Base-by-base conservation (phyloP, 2,888 invertebrate genomes). In the Dynastes hyllus region DNA sequence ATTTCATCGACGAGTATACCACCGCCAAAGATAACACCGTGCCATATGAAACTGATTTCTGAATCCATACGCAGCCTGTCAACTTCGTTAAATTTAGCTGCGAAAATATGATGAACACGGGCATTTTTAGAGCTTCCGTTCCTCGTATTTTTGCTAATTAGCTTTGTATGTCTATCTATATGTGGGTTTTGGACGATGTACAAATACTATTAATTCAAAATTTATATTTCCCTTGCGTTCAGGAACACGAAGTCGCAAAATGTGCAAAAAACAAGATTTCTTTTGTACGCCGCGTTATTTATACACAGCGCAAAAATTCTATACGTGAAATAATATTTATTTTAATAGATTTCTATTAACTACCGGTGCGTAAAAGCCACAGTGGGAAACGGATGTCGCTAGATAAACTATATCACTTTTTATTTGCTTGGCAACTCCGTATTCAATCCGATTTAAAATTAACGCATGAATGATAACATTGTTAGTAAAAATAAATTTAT, bases 151-250 rank as follows among this genome's bases (percentile, higher is more conserved):
- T 58, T 8, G 55, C 22, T 58, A 58, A 58, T 58, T 58, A 58
- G 55, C 55, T 58, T 22, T 22, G 22, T 58, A 45, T 8, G 45
- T 45, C 45, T 45, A 11, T 8, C 8, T 8, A 0, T 11, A 45
- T 8, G 45, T 58, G 22, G 27, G 55, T 22, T 22, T 22, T 16
- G 55, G 55, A 2, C 55, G 22, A 22, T 8, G 22, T 58, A 22
- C 55, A 58, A 58, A 58, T 22, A 58, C 55, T 58, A 22, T 58
- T 58, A 58, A 58, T 58, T 58, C n/a, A 22, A 22, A 58, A 58
- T 58, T 58, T 58, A 58, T 58, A 22, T 22, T 58, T 58, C 22
- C 55, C 55, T 58, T 22, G 55, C 16, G 16, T 58, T 45, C 11
- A 45, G 8, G 6, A 58, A 22, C 16, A 2, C 9, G 22, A 22